A percentile compares a stretch with the other conserved stretches of the same genome.
phyloP scores from a whole-genome alignment of 1,140 invertebrate genomes.

The Calosoma granatense region DNA sequence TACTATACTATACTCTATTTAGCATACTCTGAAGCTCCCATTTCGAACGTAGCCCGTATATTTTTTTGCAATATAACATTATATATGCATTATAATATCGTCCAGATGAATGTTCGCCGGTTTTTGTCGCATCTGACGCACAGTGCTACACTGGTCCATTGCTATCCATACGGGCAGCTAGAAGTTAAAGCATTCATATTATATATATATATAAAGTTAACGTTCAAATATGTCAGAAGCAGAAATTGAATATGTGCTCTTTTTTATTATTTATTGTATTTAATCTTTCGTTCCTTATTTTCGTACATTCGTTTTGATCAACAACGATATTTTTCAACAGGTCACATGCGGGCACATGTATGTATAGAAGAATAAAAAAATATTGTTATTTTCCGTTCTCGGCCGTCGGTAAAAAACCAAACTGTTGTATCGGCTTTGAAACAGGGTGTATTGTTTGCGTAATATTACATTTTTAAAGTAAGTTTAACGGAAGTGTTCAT shows the following conservation, averaged over 20 bases:
- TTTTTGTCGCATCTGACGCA: conserved; percentile 16
- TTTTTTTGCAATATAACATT: conserved; percentile 35
- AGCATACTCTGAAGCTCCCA: too few species aligned
- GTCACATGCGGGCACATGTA: too few species aligned
- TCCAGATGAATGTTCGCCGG: conserved; percentile 19
- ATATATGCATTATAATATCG: conserved; percentile 35
- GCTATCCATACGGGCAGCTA: conserved; percentile 14
- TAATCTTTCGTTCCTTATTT: background rate
- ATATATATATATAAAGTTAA: conserved; percentile 36
- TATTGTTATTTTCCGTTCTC: too few species aligned
- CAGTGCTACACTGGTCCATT: conserved; percentile 26
- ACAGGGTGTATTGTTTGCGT: too few species aligned
- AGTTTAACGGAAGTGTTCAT: too few species aligned
- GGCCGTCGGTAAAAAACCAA: too few species aligned
- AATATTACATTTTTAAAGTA: too few species aligned
- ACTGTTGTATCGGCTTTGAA: too few species aligned
- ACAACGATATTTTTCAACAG: too few species aligned
- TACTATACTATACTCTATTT: too few species aligned
- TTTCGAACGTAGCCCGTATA: conserved; percentile 21
- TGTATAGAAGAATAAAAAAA: too few species aligned
- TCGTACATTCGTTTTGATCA: too few species aligned
- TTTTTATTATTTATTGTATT: background rate
- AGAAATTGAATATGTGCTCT: conserved; percentile 29
- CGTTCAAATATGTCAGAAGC: conserved; percentile 34
- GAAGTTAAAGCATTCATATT: conserved; percentile 36